These are phyloP conservation scores for Megaceryle alcyon DNA, from an alignment of 2,797 vertebrate species.

Conservation along the genomic window DNA sequence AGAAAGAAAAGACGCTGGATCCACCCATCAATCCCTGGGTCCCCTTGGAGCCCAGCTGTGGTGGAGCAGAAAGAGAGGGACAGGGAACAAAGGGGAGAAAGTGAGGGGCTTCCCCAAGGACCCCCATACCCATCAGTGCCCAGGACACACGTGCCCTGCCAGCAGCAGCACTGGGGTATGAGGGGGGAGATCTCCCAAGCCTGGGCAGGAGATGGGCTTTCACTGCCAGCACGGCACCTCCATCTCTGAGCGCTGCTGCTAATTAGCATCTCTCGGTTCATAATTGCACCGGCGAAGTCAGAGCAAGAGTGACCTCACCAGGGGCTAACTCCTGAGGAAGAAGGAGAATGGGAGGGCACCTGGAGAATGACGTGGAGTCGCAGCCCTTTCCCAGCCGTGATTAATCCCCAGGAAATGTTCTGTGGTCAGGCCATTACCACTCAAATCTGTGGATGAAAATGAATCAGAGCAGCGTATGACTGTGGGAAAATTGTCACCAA, in stretches of 20 bases:
- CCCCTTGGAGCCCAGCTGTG: not conserved
- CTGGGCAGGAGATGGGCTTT: not conserved
- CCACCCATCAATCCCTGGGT: not conserved
- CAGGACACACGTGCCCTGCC: accelerated
- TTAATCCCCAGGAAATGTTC: conserved; percentile 70
- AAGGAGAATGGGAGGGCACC: conserved; percentile 33
- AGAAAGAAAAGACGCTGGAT: not conserved
- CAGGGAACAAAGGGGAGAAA: not conserved
- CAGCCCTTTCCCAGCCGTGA: conserved; percentile 30
- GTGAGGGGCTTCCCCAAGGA: not conserved
- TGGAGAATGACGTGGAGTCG: not conserved
- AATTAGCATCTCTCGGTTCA: not conserved
- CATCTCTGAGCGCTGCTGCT: not conserved
- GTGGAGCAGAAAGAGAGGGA: not conserved
- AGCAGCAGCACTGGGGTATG: not conserved
- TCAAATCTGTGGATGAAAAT: conserved; percentile 29
- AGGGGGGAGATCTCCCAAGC: not conserved
- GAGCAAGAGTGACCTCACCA: conserved; percentile 6
- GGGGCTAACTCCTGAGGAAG: not conserved
- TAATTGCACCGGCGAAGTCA: not conserved
- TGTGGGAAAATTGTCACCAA: conserved; percentile 71
- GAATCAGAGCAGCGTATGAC: conserved; percentile 36
- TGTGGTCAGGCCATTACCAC: conserved; percentile 59
- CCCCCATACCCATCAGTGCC: accelerated
- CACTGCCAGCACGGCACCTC: not conserved